Conservation (phyloP, 2,888 invertebrate genomes). For the Eristalinus sepulchralis region DNA sequence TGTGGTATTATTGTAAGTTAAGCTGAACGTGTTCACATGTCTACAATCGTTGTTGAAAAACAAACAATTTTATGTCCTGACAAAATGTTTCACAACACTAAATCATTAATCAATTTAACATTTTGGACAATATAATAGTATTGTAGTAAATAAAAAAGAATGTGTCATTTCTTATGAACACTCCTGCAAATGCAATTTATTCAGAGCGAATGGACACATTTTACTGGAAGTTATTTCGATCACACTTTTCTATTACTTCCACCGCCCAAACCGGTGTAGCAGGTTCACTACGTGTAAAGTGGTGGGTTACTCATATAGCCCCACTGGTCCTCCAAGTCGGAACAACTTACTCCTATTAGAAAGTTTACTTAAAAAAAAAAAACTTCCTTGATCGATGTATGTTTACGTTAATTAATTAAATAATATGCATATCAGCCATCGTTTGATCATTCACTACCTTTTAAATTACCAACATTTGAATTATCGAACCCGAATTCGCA, state of each 20-base stretch:
- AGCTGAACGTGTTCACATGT: too few species aligned
- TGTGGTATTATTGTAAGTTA: too few species aligned
- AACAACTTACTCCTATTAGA: constrained; percentile 58
- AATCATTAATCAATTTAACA: too few species aligned
- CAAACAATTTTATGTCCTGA: too few species aligned
- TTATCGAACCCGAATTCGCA: background rate
- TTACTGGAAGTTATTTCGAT: constrained; percentile 65
- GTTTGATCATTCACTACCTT: background rate
- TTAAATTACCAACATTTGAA: constrained; percentile 19
- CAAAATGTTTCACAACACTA: too few species aligned
- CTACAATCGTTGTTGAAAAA: too few species aligned
- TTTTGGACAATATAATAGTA: too few species aligned
- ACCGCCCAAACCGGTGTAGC: constrained; percentile 79
- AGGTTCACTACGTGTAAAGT: constrained; percentile 74
- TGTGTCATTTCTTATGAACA: background rate
- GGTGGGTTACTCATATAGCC: constrained; percentile 49
- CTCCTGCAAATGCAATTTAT: background rate
- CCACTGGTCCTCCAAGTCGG: constrained; percentile 49
- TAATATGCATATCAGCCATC: constrained; percentile 4
- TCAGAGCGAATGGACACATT: constrained; percentile 35
- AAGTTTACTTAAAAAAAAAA: constrained; percentile 47
- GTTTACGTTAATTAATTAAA: constrained; percentile 11
- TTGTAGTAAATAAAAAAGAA: too few species aligned
- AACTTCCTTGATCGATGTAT: constrained; percentile 37
- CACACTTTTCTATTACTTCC: constrained; percentile 68